Base-by-base conservation (phyloP, 2,113 vertebrate genomes). In the Sarotherodon lohbergeri region DNA sequence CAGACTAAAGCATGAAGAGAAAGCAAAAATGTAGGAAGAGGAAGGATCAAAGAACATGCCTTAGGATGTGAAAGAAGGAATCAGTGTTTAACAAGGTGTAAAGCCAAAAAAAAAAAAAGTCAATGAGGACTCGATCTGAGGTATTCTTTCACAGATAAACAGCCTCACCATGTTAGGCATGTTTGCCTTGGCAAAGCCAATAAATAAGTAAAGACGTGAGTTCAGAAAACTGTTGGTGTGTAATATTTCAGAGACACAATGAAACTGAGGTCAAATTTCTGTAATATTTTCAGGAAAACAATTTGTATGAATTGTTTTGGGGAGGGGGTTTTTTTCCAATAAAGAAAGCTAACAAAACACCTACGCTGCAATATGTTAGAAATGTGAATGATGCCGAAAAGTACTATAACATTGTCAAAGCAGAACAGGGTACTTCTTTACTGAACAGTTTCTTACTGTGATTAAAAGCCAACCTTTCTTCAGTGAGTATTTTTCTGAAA, bases 181-280 rank as follows among this genome's bases (percentile, higher is more conserved):
- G 80, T 87, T 78, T 89, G 54, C 55, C 71, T 82, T 80, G 83
- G 90, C 71, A 91, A 91, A 86, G 16, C 32, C 32, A 82, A 89
- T 90, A 89, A 92, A 93, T 94, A 88, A 89, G 91, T 92, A 90
- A 94, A 92, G 78, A 90, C 46, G 34, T 41, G 54, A 86, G 81
- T 83, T 90, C 86, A 90, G 63, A 88, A 81, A 89, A 86, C 73
- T 89, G 85, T 86, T 83, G 22, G 59, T 9, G 61, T 81, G 79
- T 82, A 85, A 87, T 90, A 87, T 90, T 82, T 90, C 80, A 90
- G 48, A 63, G 78, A 71, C 83, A 93, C 87, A 90, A 89, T 81
- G 22, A 79, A 87, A 85, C 9, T 13, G 36, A 48, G 43, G 79
- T 79, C 22, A 10, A 81, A 78, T 78, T 39, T 55, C 86, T 73